phyloP scores from a whole-genome alignment of 2,888 invertebrate species.

The Euzophera pinguis region DNA sequence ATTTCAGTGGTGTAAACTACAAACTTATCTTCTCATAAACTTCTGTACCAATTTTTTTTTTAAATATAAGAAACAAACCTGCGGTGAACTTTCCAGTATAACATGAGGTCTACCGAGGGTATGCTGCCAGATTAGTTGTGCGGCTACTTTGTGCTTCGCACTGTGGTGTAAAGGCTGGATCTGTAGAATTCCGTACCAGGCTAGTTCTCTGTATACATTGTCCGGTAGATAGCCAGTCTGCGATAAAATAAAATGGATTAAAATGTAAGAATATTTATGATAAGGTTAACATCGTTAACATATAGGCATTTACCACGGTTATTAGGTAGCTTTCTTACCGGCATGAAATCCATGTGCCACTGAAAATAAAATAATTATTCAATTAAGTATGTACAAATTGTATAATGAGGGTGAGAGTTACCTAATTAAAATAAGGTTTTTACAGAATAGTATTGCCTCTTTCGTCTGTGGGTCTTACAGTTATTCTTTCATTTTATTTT shows the following conservation, averaged over 20 bases:
- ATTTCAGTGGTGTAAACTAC: no score
- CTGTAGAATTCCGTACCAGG: conserved; percentile 72
- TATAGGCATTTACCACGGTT: no score
- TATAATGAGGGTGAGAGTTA: no score
- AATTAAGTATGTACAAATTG: background rate
- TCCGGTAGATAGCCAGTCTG: conserved; percentile 72
- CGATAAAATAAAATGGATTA: conserved; percentile 13
- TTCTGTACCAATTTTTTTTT: no score
- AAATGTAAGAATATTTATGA: no score
- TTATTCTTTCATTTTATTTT: no score
- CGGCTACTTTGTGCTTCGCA: conserved; percentile 64
- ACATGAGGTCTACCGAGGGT: conserved; percentile 70
- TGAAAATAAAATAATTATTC: conserved; percentile 32
- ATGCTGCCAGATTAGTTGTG: conserved; percentile 71
- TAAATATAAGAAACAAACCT: conserved; percentile 30
- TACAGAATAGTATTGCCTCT: no score
- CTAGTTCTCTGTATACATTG: conserved; percentile 69
- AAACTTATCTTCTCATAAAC: no score
- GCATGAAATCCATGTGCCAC: conserved; percentile 76
- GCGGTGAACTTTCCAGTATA: conserved; percentile 70
- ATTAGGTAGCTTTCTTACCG: conserved; percentile 37
- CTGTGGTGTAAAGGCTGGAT: conserved; percentile 69
- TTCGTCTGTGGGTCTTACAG: no score
- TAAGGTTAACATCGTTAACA: no score
- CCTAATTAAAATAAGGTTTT: no score